Evolutionary conservation across 2,797 vertebrate species (phyloP), one percentile per base, ranked within the genome.

Genomic region (Diglossa cyanea): DNA sequence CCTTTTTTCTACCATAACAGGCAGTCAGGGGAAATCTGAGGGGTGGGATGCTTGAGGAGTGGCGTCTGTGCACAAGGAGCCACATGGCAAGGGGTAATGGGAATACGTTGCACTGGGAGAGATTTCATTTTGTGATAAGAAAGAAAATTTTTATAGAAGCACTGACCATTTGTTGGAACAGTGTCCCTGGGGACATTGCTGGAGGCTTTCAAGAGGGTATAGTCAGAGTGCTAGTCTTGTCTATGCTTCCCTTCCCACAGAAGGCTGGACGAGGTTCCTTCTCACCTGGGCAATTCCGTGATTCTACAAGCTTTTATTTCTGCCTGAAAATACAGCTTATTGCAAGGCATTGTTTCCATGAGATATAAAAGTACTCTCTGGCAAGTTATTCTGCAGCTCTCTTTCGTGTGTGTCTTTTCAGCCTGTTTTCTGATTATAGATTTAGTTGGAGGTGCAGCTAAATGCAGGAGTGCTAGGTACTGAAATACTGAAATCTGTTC

Each of bases 141-240:
- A 55, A 20, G 21, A 25, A 50, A 20, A 25, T 19, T 23, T 78
- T 57, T 54, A 3, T 45, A 26, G 19, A 37, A 67, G 19, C 18
- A 30, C 17, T 0, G 0, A 19, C 18, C 0, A 1, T 45, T 76
- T 10, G 8, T 37, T 45, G 44, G 13, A 63, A 40, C 17, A 53
- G 3, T 20, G 5, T 80, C 19, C 13, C 15, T 9, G 21, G n/a
- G 19, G 39, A 14, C 17, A 14, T 11, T 54, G 55, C 45, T 72
- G 42, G 39, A 62, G 17, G 25, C 30, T 88, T 88, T 39, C 33
- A 35, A 35, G 42, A 16, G 23, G 6, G 2, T 28, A 12, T 24
- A 24, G 23, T 18, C 8, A 53, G 7, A 3, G 3, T 67, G 25
- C 30, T 67, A 13, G 19, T n/a, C 40, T 48, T 48, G 48, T 35